phyloP scores from a whole-genome alignment of 2,888 invertebrate genomes.

The Rotaria magnacalcarata region DNA sequence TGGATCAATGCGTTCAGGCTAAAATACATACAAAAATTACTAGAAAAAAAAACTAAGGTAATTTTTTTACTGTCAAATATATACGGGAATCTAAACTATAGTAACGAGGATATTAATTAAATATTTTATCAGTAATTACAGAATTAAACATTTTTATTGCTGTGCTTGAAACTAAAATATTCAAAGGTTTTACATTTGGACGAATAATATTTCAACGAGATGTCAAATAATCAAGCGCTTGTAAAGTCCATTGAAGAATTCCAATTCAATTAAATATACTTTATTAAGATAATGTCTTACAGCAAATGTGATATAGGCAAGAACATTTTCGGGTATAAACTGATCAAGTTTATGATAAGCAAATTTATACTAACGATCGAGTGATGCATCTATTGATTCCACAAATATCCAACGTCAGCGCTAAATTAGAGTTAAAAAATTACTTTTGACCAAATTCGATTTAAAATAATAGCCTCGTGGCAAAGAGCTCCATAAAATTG shows the following conservation, averaged over 20 bases:
- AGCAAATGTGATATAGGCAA: conserved; percentile 79
- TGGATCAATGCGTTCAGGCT: conserved; percentile 63
- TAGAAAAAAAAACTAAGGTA: neutral
- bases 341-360: conserved; percentile 72
- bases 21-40: conserved; percentile 10
- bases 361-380: conserved; percentile 90
- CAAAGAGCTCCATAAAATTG: too few species aligned
- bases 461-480: too few species aligned
- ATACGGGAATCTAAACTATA: conserved; percentile 96
- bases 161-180: conserved; percentile 83
- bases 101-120: conserved; percentile 92
- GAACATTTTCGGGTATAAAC: conserved; percentile 78
- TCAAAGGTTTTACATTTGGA: conserved; percentile 88
- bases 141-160: conserved; percentile 98
- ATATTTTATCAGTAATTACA: conserved; percentile 95
- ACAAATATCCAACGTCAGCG: conserved; percentile 88
- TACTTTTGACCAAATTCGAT: too few species aligned
- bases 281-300: conserved; percentile 59
- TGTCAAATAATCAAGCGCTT: conserved; percentile 43
- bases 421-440: too few species aligned
- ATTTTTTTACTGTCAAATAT: conserved; percentile 77
- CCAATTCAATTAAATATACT: too few species aligned
- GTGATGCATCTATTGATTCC: conserved; percentile 97
- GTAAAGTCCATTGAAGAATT: neutral
- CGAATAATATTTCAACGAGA: conserved; percentile 37